Conservation (phyloP, 2,797 vertebrate species). For the Characodon lateralis region DNA sequence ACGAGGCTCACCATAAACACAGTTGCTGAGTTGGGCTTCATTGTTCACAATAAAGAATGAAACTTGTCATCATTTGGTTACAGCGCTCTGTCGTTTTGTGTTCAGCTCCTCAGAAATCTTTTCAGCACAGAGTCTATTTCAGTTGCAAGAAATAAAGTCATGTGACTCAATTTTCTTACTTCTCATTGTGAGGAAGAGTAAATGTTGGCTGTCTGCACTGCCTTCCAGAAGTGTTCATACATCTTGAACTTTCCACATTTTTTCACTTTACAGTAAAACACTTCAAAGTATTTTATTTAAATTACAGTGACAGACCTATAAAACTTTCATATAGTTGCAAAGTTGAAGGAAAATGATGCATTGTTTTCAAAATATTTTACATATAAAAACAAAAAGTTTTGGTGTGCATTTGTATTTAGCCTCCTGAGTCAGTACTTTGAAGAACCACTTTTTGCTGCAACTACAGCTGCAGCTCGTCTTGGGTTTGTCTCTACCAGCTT, state of each 20-base stretch:
- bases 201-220: too few species aligned
- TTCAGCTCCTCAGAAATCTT: constrained; percentile 38
- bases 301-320: too few species aligned
- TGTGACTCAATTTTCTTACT: not conserved
- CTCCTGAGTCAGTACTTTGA: too few species aligned
- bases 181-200: not conserved
- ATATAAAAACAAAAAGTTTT: too few species aligned
- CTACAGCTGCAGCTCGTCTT: too few species aligned
- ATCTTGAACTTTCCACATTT: not conserved
- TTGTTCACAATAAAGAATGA: constrained; percentile 66
- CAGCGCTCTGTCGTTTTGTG: constrained; percentile 33
- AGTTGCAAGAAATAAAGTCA: not conserved
- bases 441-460: too few species aligned
- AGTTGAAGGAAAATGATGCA: not conserved
- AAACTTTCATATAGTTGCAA: not conserved
- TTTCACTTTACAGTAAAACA: not conserved
- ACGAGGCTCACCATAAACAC: constrained; percentile 44
- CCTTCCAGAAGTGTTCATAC: too few species aligned
- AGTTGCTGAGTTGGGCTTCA: constrained; percentile 72
- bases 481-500: too few species aligned
- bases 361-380: not conserved
- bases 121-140: constrained; percentile 36
- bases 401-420: too few species aligned
- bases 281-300: not conserved
- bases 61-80: constrained; percentile 51